A percentile compares a stretch with the other conserved stretches of the same genome.
Evolutionary conservation across 2,888 invertebrate species (phyloP).

Genomic region (Tetramorium bicarinatum): DNA sequence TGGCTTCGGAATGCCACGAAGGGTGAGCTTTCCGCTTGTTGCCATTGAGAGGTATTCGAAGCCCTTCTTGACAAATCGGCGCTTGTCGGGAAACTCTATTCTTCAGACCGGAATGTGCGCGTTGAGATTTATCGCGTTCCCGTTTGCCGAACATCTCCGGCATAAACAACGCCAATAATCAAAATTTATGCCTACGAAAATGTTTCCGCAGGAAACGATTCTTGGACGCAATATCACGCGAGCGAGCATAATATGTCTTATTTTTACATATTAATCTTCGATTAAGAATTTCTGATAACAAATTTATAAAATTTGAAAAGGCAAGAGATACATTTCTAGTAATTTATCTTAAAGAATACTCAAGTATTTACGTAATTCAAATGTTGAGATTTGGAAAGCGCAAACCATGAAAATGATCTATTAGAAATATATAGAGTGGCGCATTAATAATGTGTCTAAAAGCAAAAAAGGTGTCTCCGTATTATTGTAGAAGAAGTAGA

Average conservation of each 20-base stretch:
- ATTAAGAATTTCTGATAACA: not conserved
- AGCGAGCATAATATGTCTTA: not conserved
- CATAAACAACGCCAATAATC: slow-evolving; percentile 84
- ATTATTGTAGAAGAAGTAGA: slow-evolving; percentile 58
- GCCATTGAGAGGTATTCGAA: slow-evolving; percentile 84
- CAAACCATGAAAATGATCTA: not conserved
- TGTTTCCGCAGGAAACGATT: slow-evolving; percentile 60
- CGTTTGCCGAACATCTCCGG: slow-evolving; percentile 77
- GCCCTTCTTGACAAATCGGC: slow-evolving; percentile 86
- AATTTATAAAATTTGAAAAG: not conserved
- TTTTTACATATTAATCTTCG: not conserved
- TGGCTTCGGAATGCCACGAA: slow-evolving; percentile 78
- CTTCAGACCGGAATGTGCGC: slow-evolving; percentile 76
- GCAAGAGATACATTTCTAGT: not conserved
- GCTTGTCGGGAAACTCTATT: slow-evolving; percentile 84
- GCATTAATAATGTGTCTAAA: not conserved
- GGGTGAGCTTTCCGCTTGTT: slow-evolving; percentile 85
- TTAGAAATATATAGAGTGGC: slow-evolving; percentile 18
- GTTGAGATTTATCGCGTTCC: slow-evolving; percentile 83
- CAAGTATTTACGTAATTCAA: not conserved
- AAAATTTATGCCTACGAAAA: slow-evolving; percentile 76
- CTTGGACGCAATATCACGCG: not conserved
- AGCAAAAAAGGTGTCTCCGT: slow-evolving; percentile 39
- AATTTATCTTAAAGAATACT: not conserved
- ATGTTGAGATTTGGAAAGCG: not conserved